These are phyloP conservation scores for Artemia franciscana DNA, from an alignment of 1,140 invertebrate genomes.

Conservation along the genomic window DNA sequence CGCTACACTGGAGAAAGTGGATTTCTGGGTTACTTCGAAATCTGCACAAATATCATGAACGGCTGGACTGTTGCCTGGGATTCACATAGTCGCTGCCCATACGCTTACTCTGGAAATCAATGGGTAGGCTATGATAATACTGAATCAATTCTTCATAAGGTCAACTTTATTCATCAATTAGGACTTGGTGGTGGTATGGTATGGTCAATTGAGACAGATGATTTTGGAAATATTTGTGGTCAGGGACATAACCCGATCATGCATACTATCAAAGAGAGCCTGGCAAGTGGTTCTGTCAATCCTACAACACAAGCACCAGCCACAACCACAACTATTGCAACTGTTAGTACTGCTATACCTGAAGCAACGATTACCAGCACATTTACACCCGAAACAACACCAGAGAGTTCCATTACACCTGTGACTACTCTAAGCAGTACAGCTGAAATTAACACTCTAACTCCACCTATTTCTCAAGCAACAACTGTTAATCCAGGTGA, in stretches of 20 bases:
- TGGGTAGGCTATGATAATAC: constrained; percentile 77
- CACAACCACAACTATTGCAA: constrained; percentile 2
- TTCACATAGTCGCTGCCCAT: constrained; percentile 25
- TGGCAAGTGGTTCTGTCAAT: neutral
- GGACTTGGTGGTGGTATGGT: constrained; percentile 55
- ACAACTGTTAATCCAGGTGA: too few species aligned
- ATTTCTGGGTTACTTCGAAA: constrained; percentile 70
- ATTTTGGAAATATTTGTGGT: constrained; percentile 50
- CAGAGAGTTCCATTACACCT: constrained; percentile 14
- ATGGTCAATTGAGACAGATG: constrained; percentile 74
- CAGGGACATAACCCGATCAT: constrained; percentile 46
- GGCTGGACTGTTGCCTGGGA: neutral
- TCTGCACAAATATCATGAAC: constrained; percentile 41
- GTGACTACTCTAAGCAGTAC: constrained; percentile 10
- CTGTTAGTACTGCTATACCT: neutral
- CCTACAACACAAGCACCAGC: constrained; percentile 1
- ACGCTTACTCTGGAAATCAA: constrained; percentile 47
- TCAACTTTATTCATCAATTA: constrained; percentile 39
- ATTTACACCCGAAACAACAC: constrained; percentile 12
- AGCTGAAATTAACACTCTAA: too few species aligned
- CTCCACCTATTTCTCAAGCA: too few species aligned
- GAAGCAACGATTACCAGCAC: neutral
- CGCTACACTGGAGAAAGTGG: constrained; percentile 65
- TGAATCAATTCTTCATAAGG: constrained; percentile 44
- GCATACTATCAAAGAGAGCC: constrained; percentile 27